A percentile compares a stretch with the other conserved stretches of the same genome.
Evolutionary conservation across 2,797 vertebrate genomes (phyloP).

Genomic region (Carcharodon carcharias): DNA sequence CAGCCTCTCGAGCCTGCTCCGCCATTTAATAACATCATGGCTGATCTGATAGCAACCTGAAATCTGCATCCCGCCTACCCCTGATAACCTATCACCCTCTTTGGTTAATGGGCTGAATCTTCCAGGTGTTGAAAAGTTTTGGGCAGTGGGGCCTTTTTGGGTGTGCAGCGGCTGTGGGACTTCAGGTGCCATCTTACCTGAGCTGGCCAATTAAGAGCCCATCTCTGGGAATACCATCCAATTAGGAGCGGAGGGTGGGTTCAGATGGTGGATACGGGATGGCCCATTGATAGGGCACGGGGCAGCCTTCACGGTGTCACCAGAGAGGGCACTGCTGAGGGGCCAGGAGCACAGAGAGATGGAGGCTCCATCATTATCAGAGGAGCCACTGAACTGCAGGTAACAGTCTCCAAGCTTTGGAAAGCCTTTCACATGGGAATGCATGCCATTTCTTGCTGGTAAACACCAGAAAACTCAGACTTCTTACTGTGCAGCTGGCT

Average conservation of each 20-base stretch:
- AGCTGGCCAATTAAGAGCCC: not conserved
- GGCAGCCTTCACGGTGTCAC: too few relatives aligned
- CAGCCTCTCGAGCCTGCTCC: too few relatives aligned
- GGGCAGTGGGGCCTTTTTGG: too few relatives aligned
- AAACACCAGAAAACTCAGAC: not conserved
- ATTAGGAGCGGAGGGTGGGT: not conserved
- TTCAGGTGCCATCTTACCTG: not conserved
- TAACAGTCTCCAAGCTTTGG: not conserved
- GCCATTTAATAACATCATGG: too few relatives aligned
- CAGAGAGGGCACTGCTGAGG: not conserved
- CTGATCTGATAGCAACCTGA: too few relatives aligned
- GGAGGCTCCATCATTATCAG: not conserved
- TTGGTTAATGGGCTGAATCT: not conserved
- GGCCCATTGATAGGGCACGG: too few relatives aligned
- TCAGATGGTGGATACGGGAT: too few relatives aligned
- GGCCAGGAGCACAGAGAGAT: not conserved
- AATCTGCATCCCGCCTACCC: too few relatives aligned
- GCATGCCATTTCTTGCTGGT: not conserved
- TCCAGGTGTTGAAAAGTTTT: not conserved
- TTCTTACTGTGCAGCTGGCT: not conserved
- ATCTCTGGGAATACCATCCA: too few relatives aligned
- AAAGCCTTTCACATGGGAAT: not conserved
- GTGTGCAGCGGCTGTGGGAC: too few relatives aligned
- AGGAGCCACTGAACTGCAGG: not conserved
- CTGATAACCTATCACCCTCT: too few relatives aligned